These are phyloP conservation scores for Raja brachyura DNA, from an alignment of 2,113 vertebrate species.

Conservation along the genomic window DNA sequence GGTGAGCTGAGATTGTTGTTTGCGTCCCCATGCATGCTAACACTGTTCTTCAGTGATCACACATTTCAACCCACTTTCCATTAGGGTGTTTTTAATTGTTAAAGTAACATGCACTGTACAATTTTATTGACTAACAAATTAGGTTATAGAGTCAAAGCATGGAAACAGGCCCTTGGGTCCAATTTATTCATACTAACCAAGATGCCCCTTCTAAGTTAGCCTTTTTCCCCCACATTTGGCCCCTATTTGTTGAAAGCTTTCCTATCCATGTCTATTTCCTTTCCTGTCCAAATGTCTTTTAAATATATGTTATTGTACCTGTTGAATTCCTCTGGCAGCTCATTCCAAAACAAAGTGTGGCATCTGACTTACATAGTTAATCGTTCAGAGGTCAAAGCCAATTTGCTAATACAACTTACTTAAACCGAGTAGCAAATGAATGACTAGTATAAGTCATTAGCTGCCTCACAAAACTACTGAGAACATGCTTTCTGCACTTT, in stretches of 20 bases:
- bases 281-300: too few species aligned
- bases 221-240: too few species aligned
- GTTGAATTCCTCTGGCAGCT: too few species aligned
- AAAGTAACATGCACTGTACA: background rate
- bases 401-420: background rate
- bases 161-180: too few species aligned
- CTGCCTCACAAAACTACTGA: background rate
- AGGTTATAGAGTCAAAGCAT: background rate
- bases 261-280: too few species aligned
- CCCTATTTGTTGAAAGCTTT: too few species aligned
- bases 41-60: background rate
- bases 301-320: too few species aligned
- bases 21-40: background rate
- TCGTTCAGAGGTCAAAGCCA: background rate
- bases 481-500: background rate
- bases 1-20: background rate
- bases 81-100: background rate
- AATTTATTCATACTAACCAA: too few species aligned
- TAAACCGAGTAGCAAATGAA: background rate
- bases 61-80: background rate
- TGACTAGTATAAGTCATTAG: background rate
- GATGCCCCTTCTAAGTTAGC: too few species aligned
- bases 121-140: background rate
- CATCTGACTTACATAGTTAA: background rate
- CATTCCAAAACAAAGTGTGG: too few species aligned